Base-by-base conservation (phyloP, 1,140 invertebrate species). In the Centruroides sculpturatus region DNA sequence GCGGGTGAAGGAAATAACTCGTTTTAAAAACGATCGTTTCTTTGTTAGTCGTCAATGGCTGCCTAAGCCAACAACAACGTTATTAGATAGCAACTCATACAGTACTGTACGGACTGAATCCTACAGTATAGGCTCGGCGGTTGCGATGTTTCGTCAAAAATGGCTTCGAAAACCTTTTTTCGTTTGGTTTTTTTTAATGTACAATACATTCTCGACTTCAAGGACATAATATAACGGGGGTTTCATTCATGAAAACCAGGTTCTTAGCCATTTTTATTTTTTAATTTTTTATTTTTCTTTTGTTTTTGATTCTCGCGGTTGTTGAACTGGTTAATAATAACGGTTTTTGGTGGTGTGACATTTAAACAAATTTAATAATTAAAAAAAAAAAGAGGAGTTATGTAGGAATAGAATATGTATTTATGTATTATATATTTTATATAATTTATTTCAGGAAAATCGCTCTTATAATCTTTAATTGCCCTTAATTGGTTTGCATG, bases 231-330 rank as follows among this genome's bases (percentile, higher is more conserved):
- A 59, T 58, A 59, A 63, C 62, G 62, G 62, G 62, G 62, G 59
- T 63, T 63, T 63, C 62, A 63, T 49, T 63, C 51, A 63, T 63
- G 57, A 48, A 63, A 59, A 63, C 62, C 59, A 59, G 62, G 62
- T 59, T 57, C 58, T 13, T 57, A n/a, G 34, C 11, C 10, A 5
- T 57, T 48, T 7, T 11, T 9, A 48, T 35, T 9, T 47, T 12
- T 57, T 57, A 41, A 23, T 49, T 49, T 49, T 57, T 49, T n/a
- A n/a, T 9, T 57, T 48, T 51, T 9, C 9, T 10, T 51, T 51
- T 51, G 12, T 13, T 13, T 13, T n/a, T 11, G 12, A 5, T n/a
- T 34, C 50, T 34, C 5, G 6, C 23, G 50, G 12, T 51, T 51
- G 50, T 5, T n/a, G 12, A 51, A 13, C 23, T 13, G 5, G 23